A percentile compares a stretch with the other conserved stretches of the same genome.
Conservation (phyloP, 2,113 vertebrate genomes). For the Pteropus alecto region DNA sequence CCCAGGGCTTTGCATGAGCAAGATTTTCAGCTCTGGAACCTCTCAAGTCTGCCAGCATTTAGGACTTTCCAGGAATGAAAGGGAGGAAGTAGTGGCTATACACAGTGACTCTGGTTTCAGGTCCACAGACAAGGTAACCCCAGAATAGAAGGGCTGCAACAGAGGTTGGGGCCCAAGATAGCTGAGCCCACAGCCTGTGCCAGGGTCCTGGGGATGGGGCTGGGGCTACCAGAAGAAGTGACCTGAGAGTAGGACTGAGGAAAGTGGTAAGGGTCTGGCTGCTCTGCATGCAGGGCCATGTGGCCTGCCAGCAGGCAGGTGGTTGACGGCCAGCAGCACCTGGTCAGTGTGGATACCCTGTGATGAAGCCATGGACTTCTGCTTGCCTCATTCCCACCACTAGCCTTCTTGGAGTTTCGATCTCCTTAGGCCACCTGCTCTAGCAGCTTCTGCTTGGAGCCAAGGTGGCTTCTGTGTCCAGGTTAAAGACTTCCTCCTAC, state of each 20-base stretch:
- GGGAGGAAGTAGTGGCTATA: background rate
- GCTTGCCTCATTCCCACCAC: background rate
- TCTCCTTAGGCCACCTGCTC: conserved; percentile 1
- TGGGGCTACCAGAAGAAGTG: background rate
- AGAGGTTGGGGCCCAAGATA: background rate
- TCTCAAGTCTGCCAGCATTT: background rate
- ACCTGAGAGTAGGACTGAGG: background rate
- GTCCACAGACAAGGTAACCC: background rate
- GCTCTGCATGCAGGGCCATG: background rate
- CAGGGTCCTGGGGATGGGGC: background rate
- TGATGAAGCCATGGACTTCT: conserved; percentile 25
- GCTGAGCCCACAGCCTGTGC: background rate
- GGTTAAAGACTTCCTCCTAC: background rate
- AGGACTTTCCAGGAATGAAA: conserved; percentile 35
- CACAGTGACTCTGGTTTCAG: background rate
- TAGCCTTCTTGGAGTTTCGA: conserved; percentile 13
- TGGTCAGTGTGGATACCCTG: background rate
- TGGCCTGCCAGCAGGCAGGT: conserved; percentile 10
- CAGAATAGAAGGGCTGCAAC: background rate
- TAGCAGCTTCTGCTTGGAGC: background rate
- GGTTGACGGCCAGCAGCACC: conserved; percentile 31
- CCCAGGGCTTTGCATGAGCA: background rate
- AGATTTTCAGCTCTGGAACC: background rate
- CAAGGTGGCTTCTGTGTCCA: background rate
- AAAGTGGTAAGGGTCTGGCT: background rate